phyloP scores from a whole-genome alignment of 1,140 invertebrate genomes.

The Papilio helenus region DNA sequence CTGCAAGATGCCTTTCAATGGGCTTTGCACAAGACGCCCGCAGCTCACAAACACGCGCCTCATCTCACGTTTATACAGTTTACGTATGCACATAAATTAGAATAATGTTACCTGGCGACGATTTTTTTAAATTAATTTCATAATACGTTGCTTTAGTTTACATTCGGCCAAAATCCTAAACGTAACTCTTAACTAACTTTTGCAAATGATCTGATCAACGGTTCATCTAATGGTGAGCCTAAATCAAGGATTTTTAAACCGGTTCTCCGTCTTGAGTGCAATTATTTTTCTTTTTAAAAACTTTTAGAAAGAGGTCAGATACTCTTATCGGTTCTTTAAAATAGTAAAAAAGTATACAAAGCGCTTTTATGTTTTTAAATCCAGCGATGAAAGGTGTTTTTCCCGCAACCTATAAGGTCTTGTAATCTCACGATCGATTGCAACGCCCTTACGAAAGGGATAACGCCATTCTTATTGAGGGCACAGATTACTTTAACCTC shows the following conservation, averaged over 20 bases:
- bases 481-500: neutral
- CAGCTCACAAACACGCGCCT: conserved; percentile 18
- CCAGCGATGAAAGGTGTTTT: neutral
- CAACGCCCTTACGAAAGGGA: neutral
- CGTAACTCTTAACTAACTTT: neutral
- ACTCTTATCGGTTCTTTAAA: neutral
- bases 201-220: neutral
- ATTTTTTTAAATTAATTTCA: conserved; percentile 14
- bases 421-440: conserved; percentile 8
- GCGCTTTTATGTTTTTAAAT: neutral
- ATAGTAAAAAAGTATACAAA: neutral
- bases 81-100: conserved; percentile 34
- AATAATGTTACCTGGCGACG: neutral
- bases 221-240: neutral
- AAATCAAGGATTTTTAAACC: neutral
- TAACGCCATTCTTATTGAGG: conserved; percentile 2
- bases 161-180: neutral
- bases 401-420: neutral
- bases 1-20: conserved; percentile 25
- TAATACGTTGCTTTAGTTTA: neutral
- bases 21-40: conserved; percentile 19
- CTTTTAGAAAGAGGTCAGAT: neutral
- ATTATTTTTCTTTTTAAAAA: neutral
- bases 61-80: conserved; percentile 21
- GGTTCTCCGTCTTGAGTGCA: no score